Base-by-base conservation (phyloP, 2,888 invertebrate genomes). In the Buathra laborator region DNA sequence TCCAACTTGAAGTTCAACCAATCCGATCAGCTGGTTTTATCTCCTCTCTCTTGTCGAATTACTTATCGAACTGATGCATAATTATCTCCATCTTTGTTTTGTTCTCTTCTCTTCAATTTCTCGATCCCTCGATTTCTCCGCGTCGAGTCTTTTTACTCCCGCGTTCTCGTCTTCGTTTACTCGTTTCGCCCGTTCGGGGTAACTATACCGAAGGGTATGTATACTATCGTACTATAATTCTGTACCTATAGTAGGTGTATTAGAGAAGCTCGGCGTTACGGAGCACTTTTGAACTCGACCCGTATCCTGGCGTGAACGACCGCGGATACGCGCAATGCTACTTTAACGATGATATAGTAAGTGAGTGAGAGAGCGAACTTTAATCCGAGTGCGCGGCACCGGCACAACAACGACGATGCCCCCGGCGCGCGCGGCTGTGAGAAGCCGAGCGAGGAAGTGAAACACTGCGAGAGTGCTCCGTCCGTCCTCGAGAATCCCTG, bases 231-330 rank as follows among this genome's bases (percentile, higher is more conserved):
- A 53, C 7, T 16, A 19, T 24, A 24, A 24, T 24, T 24, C 24
- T 24, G 24, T 24, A 24, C 19, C 53, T 29, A 19, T 12, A 59
- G 59, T 19, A 19, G 29, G 59, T 59, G 59, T 59, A 29, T 12
- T 24, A 56, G 37, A 37, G 53, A 4, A 37, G 24, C 9, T 16
- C 19, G 37, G 71, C 32, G 71, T 71, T 56, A 56, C 72, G 43
- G 72, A 44, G 71, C 56, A 44, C 59, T 56, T 19, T 43, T 44
- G 43, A 56, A 72, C 56, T 64, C 71, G 80, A 81, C 59, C 76
- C 76, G 84, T 80, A 72, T 84, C 80, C 75, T 67, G 84, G 76
- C 80, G 84, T 84, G 80, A 84, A 84, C 76, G 80, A 84, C 84
- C 83, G 78, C 83, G 78, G 78, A 83, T 43, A 43, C 66, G 67